phyloP scores from a whole-genome alignment of 2,797 vertebrate genomes.

The Chrysocyon brachyurus region DNA sequence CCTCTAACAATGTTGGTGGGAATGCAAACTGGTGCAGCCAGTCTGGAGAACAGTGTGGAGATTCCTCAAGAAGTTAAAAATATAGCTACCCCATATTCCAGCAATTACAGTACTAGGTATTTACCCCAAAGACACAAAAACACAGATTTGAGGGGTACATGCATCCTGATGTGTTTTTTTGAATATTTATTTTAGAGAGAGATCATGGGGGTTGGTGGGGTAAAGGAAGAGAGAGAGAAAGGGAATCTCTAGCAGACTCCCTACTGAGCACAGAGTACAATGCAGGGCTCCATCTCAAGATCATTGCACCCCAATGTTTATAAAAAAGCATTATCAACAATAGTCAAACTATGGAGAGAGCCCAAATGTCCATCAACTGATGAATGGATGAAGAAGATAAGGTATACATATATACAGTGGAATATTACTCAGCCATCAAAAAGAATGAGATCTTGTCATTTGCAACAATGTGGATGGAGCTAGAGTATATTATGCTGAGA shows the following conservation, averaged over 20 bases:
- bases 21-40: background rate
- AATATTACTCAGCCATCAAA: background rate
- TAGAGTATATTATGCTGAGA: background rate
- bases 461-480: background rate
- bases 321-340: background rate
- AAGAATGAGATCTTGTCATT: background rate
- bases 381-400: background rate
- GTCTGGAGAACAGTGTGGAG: background rate
- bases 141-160: background rate
- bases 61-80: background rate
- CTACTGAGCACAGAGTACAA: background rate
- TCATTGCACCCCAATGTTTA: background rate
- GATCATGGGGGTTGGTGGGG: background rate
- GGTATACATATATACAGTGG: background rate
- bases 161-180: background rate
- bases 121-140: background rate
- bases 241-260: background rate
- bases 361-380: too few species aligned
- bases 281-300: background rate
- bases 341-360: background rate
- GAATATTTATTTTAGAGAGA: background rate
- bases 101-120: background rate
- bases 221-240: background rate
- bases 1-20: background rate
- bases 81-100: background rate